Percentiles rank a stretch among this genome's conserved stretches.
phyloP scores from a whole-genome alignment of 2,113 vertebrate genomes.

The Falcunculus frontatus region DNA sequence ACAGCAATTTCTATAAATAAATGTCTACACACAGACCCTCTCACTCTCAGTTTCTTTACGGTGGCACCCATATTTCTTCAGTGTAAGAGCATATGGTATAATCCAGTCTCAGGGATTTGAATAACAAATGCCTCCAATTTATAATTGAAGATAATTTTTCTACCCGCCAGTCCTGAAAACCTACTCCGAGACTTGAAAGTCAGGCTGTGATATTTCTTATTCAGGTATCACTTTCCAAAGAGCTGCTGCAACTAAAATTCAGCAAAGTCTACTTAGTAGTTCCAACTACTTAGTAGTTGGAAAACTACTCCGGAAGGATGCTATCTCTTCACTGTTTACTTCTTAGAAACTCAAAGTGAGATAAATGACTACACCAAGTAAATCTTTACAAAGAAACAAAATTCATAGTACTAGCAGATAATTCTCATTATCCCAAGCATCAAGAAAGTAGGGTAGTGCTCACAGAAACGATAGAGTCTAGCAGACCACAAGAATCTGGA shows the following conservation, averaged over 20 bases:
- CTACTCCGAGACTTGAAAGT: background rate
- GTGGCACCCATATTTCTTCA: background rate
- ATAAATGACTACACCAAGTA: background rate
- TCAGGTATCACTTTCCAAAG: background rate
- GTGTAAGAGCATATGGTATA: background rate
- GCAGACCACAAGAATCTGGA: background rate
- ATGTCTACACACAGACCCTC: rapidly evolving
- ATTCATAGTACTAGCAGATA: background rate
- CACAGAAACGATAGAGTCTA: background rate
- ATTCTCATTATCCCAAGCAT: background rate
- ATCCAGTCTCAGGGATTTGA: background rate
- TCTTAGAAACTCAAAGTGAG: background rate
- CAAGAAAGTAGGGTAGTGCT: background rate
- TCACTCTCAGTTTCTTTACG: rapidly evolving
- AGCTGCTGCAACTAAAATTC: background rate
- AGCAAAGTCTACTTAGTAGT: background rate
- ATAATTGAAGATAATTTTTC: background rate
- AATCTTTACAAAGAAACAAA: background rate
- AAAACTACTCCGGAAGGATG: background rate
- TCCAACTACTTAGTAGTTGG: too few relatives aligned
- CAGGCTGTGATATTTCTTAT: background rate
- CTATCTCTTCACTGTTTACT: background rate
- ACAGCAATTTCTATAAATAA: background rate
- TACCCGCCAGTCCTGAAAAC: background rate
- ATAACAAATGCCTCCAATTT: background rate